Evolutionary conservation across 2,797 vertebrate genomes (phyloP), one percentile per base, ranked within the genome.

Genomic region (Pseudochirops corinnae): DNA sequence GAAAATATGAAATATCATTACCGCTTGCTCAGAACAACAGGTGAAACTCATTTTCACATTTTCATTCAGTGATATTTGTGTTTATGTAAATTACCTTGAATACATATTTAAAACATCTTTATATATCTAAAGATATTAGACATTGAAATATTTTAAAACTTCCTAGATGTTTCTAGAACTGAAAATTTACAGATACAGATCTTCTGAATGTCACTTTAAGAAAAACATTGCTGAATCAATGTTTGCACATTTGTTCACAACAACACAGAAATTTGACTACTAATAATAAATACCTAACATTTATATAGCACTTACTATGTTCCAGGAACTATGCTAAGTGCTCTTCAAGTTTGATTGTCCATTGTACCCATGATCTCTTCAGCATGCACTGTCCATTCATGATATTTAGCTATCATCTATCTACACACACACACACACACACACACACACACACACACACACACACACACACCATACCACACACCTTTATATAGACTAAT

Each of bases 1-100:
- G 56, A 95, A 57, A 95, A 94, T 95, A 94, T 92, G 53, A 6
- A 92, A 55, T 96, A 94, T 57, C 96, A 92, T 95, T 93, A 95
- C 46, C 87, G 13, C 33, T 92, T 93, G 56, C 56, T 93, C 95
- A 93, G 90, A 92, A 90, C 90, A 95, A 94, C 55, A 95, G 94
- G 56, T 94, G 12, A 95, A 96, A 92, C 26, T 93, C 74, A 87
- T 87, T 87, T 87, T 11, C 39, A 0, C 21, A 90, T 95, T 96
- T 97, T 97, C 16, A 95, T 93, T n/a, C 18, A 96, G 90, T 93
- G 97, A 92, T 67, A 10, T 90, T 53, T 96, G 96, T 96, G 93
- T 56, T 90, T 94, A 60, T 53, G 67, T 91, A 93, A 0, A 33
- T 92, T 97, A 5, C 95, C 92, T 67, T 52, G 2, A 96, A 52